Evolutionary conservation across 2,888 invertebrate species (phyloP).

Genomic region (Synergus gifuensis): DNA sequence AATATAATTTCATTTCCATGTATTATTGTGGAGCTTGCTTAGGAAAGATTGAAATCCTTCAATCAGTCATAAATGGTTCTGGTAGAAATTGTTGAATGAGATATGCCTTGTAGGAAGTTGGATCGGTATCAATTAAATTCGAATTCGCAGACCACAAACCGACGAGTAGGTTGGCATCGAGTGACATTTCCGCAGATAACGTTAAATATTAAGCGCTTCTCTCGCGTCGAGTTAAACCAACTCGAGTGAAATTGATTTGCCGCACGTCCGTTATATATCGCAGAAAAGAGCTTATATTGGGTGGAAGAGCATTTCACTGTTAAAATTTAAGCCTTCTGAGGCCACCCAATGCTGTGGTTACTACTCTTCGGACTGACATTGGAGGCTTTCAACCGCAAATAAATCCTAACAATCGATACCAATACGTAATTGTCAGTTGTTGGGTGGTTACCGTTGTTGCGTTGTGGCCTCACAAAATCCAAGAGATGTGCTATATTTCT

Average conservation of each 20-base stretch:
- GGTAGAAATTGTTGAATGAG: slow-evolving; percentile 6
- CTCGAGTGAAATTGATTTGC: slow-evolving; percentile 62
- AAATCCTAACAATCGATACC: slow-evolving; percentile 35
- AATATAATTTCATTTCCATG: too few relatives aligned
- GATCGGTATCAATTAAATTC: slow-evolving; percentile 34
- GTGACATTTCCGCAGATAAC: slow-evolving; percentile 46
- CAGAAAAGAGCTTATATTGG: slow-evolving; percentile 50
- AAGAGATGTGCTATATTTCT: slow-evolving; percentile 17
- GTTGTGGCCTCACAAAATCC: not conserved
- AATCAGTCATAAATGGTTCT: not conserved
- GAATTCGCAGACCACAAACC: slow-evolving; percentile 33
- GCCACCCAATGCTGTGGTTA: slow-evolving; percentile 42
- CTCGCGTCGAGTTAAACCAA: slow-evolving; percentile 51
- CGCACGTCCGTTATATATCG: slow-evolving; percentile 55
- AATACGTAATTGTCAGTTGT: slow-evolving; percentile 37
- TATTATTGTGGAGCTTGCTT: too few relatives aligned
- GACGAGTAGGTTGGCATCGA: slow-evolving; percentile 14
- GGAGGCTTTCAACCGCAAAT: slow-evolving; percentile 37
- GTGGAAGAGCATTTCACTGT: slow-evolving; percentile 62
- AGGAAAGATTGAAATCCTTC: not conserved
- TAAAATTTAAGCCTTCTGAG: slow-evolving; percentile 61
- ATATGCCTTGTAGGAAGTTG: slow-evolving; percentile 6
- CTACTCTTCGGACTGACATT: slow-evolving; percentile 31
- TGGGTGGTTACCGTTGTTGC: slow-evolving; percentile 16
- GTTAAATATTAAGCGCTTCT: slow-evolving; percentile 63